Evolutionary conservation across 2,797 vertebrate species (phyloP).

Genomic region (Agapornis canus): DNA sequence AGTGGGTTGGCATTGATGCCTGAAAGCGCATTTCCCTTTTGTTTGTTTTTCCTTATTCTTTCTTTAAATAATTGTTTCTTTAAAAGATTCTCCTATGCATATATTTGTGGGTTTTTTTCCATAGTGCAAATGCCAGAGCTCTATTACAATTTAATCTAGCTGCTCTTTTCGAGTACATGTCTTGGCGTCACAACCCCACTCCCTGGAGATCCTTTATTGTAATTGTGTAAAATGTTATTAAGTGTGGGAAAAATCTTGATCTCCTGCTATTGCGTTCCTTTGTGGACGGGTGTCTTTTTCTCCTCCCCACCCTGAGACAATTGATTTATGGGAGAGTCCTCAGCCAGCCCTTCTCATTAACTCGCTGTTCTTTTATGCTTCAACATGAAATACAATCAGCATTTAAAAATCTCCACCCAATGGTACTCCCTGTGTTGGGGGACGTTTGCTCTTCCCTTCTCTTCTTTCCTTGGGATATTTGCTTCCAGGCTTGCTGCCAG

Average conservation of each 20-base stretch:
- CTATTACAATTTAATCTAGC: background rate
- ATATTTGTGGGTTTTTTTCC: background rate
- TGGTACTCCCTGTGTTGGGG: background rate
- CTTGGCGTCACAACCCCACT: background rate
- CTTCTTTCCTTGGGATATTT: background rate
- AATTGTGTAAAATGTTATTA: background rate
- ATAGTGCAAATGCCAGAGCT: background rate
- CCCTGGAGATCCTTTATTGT: slow-evolving; percentile 14
- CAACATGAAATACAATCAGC: background rate
- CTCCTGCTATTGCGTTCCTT: background rate
- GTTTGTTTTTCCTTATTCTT: background rate
- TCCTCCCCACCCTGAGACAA: background rate
- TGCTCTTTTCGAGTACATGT: slow-evolving; percentile 1
- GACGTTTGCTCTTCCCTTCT: background rate
- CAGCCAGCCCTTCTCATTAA: slow-evolving; percentile 1
- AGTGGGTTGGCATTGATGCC: background rate
- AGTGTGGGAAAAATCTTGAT: slow-evolving; percentile 38
- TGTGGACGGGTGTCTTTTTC: background rate
- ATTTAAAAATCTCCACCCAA: background rate
- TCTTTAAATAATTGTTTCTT: background rate
- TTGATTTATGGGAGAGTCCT: slow-evolving; percentile 1
- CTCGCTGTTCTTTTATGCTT: background rate
- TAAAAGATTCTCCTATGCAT: background rate
- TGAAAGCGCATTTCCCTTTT: background rate
- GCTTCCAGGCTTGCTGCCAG: rapidly evolving